Evolutionary conservation across 92 coral and sea anemone species (phyloP), one percentile per base, ranked within the genome.

Genomic region (Porites rus): DNA sequence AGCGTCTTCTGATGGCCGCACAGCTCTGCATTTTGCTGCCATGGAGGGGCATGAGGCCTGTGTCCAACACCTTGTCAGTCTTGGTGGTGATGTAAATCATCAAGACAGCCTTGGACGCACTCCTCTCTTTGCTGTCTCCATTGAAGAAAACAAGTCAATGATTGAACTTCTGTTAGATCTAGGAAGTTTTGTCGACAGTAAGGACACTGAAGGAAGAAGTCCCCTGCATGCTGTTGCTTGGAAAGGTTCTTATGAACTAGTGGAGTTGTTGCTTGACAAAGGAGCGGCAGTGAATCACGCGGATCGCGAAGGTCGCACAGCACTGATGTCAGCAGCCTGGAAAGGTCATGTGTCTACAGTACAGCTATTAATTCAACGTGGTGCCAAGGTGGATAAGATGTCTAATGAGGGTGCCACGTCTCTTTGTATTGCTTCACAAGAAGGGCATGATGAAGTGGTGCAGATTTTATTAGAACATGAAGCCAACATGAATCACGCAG

Each of bases 301-400:
- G 8, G 98, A 95, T 70, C 77, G 76, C 8, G 90, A 89, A 83
- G 97, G 97, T 10, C 98, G 98, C 53, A 95, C 99, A 72, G 97
- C 98, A 51, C 84, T 97, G 19, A 97, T 97, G 99, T 95, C 99
- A 20, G 99, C 98, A n/a, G 97, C 99, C 31, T 97, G 99, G 99
- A 96, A 93, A 69, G 99, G 99, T 7, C 99, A 97, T 76, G 90
- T 90, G 25, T 89, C 95, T 63, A 93, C 91, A 0, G 92, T 97
- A 14, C 98, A 93, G 79, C 88, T 97, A 28, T 88, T 97, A 92
- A 92, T 97, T 63, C 95, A 95, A 63, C 93, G 87, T 65, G 96
- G 98, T 69, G 99, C 96, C n/a, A 88, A 87, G 76, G 98, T 95
- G 3, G 96, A 97, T 67, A 88, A 89, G 72, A 88, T 80, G 25